A percentile compares a stretch with the other conserved stretches of the same genome.
phyloP scores from a whole-genome alignment of 1,140 invertebrate species.

The Drosophila kepulauana region DNA sequence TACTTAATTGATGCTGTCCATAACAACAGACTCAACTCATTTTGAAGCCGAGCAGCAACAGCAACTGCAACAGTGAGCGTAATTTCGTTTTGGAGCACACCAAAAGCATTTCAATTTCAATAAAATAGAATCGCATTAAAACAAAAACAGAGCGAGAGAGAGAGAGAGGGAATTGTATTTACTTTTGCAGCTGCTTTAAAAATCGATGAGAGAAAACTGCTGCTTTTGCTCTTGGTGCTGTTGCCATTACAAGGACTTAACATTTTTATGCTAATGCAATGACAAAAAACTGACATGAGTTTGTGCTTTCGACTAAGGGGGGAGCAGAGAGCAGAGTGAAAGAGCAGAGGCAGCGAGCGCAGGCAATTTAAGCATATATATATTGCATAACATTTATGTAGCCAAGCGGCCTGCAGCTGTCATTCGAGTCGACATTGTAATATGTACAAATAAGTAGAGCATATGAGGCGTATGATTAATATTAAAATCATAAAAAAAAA shows the following conservation, averaged over 20 bases:
- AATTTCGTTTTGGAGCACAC: slow-evolving; percentile 18
- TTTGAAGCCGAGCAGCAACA: slow-evolving; percentile 15
- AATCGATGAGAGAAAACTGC: slow-evolving; percentile 47
- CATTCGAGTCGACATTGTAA: slow-evolving; percentile 59
- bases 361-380: slow-evolving; percentile 52
- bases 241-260: slow-evolving; percentile 59
- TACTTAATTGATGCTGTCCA: slow-evolving; percentile 41
- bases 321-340: not conserved
- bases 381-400: slow-evolving; percentile 59
- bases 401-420: slow-evolving; percentile 25
- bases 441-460: slow-evolving; percentile 67
- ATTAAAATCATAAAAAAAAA: slow-evolving; percentile 50
- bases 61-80: not conserved
- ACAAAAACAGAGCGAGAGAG: slow-evolving; percentile 14
- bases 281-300: slow-evolving; percentile 62
- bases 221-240: slow-evolving; percentile 16
- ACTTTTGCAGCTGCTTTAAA: slow-evolving; percentile 30
- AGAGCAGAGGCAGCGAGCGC: too few species aligned
- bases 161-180: not conserved
- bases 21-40: slow-evolving; percentile 26
- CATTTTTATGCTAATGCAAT: slow-evolving; percentile 68
- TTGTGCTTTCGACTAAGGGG: slow-evolving; percentile 26
- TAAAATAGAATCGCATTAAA: slow-evolving; percentile 44
- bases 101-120: slow-evolving; percentile 46
- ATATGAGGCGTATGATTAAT: slow-evolving; percentile 70